Evolutionary conservation across 2,888 invertebrate species (phyloP), one percentile per base, ranked within the genome.

Genomic region (Oscheius sp.): DNA sequence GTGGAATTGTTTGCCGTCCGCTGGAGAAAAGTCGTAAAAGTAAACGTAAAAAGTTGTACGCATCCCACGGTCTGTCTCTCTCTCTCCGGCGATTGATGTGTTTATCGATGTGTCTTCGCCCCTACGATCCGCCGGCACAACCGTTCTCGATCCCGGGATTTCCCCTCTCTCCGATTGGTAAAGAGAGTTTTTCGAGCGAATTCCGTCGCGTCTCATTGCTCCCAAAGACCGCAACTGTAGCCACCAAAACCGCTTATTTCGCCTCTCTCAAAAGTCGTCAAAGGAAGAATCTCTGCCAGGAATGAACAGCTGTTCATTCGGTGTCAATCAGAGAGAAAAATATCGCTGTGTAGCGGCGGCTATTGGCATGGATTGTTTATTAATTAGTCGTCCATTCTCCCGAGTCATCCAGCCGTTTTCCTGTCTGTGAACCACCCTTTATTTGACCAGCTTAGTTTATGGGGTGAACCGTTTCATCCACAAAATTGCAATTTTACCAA

Each of bases 101-200:
- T 55, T 55, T 55, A 55, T 55, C 55, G 55, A 55, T 33, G 55
- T 37, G 55, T 34, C 55, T 55, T n/a, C n/a, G n/a, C 29, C 29
- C 27, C 27, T 52, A 52, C 52, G 52, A 52, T 55, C 37, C 55
- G 33, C 29, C 34, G n/a, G 17, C n/a, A 17, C 31, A 10, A 25
- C 12, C 8, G 17, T 20, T 55, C 31, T 55, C n/a, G 34, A 55
- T 55, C 55, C 33, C 25, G 50, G 20, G 20, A 50, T 27, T 50
- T 25, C 5, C 4, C 25, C 6, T 6, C 6, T 20, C 15, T 20
- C 17, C 34, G 20, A 55, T 31, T 31, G 23, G 55, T 55, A 31
- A 48, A 23, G 48, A 48, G 17, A 17, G 12, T 48, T 48, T 48
- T 12, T 25, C 48, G 12, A 12, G 48, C 48, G 8, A 15, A 37